A percentile compares a stretch with the other conserved stretches of the same genome.
These are phyloP conservation scores for Clarias gariepinus DNA, from an alignment of 2,113 vertebrate genomes.

Conservation along the genomic window DNA sequence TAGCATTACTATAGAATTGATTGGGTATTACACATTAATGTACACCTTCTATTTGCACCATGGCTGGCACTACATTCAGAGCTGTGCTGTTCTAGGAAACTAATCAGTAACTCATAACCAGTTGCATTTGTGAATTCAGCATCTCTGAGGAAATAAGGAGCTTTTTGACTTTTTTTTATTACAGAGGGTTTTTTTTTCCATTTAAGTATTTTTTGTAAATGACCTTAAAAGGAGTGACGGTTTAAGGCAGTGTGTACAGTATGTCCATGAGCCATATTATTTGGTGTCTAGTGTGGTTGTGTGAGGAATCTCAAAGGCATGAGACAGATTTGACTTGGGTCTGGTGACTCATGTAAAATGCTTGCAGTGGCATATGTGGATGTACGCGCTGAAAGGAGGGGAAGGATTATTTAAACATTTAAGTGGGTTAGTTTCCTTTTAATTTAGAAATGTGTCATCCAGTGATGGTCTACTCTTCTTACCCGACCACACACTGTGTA, in stretches of 20 bases:
- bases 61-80: not conserved
- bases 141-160: not conserved
- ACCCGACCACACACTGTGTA: not conserved
- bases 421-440: conserved; percentile 38
- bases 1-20: not conserved
- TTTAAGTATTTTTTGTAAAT: not conserved
- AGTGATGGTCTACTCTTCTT: conserved; percentile 3
- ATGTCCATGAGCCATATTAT: not conserved
- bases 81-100: not conserved
- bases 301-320: conserved; percentile 22
- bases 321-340: conserved; percentile 1
- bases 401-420: conserved; percentile 42
- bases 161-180: not conserved
- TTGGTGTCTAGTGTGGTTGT: conserved; percentile 7
- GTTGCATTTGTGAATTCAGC: not conserved
- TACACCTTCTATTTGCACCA: not conserved
- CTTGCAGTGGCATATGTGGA: conserved; percentile 11
- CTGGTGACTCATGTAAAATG: conserved; percentile 30
- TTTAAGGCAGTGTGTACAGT: not conserved
- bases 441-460: conserved; percentile 33
- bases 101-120: not conserved
- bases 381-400: conserved; percentile 25
- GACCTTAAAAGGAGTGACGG: not conserved
- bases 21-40: not conserved
- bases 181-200: not conserved